Base-by-base conservation (phyloP, 2,797 vertebrate genomes). In the Sebastes alutus region DNA sequence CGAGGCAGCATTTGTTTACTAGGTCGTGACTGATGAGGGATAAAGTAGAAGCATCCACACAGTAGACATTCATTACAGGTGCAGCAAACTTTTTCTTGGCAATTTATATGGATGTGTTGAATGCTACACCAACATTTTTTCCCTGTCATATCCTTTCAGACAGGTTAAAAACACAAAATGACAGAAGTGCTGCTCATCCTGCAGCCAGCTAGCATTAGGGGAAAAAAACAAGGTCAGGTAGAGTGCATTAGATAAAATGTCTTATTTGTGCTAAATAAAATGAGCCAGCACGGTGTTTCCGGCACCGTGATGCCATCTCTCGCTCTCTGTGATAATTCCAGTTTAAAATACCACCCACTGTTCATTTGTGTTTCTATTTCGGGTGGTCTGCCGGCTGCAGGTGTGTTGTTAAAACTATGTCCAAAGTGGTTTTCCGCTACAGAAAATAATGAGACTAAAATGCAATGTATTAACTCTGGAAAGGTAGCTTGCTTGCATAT, bases 321-420 rank as follows among this genome's bases (percentile, higher is more conserved):
- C 59, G 16, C 75, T 86, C 82, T 90, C 90, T 92, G 93, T 86
- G 78, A 91, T 91, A 82, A 91, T 90, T 91, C 85, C 73, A 81
- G 88, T 89, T 92, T 95, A 94, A 95, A 95, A 95, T 94, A 94
- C 80, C 93, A 81, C 88, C 89, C 89, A 90, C 93, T 90, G 90
- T 90, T 91, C 84, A 89, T 94, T 91, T 93, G 81, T 81, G 77
- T 86, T 69, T 84, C 76, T 81, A 56, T 90, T 86, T 91, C 74
- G 71, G 77, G 73, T 70, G 79, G 72, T 58, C 59, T 75, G 75
- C 78, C 67, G 85, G 77, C 81, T 83, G 83, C 82, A 90, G 86
- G 84, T 91, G 75, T 82, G 86, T 66, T 80, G 67, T 80, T 83
- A 82, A 72, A 85, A 85, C 70, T 52, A 68, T 3, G 60, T 59